These are phyloP conservation scores for Syngnathus typhle DNA, from an alignment of 2,113 vertebrate species.

Conservation along the genomic window DNA sequence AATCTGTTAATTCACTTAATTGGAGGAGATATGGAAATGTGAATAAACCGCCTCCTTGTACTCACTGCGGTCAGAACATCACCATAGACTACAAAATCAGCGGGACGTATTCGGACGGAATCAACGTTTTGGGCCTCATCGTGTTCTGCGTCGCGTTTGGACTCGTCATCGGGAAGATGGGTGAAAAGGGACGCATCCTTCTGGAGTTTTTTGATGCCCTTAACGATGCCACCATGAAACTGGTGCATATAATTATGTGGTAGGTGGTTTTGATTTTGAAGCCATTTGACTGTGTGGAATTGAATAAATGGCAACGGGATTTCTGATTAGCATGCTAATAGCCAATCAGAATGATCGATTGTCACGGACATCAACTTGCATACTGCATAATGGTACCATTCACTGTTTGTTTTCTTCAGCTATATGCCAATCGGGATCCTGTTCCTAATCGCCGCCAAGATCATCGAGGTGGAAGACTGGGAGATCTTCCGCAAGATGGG, in stretches of 20 bases:
- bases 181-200: conserved; percentile 86
- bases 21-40: no score
- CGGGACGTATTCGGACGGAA: conserved; percentile 83
- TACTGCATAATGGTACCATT: not conserved
- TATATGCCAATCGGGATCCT: conserved; percentile 95
- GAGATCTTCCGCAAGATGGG: conserved; percentile 96
- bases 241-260: conserved; percentile 98
- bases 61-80: conserved; percentile 72
- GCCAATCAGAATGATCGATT: no score
- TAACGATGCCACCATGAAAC: conserved; percentile 93
- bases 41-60: no score
- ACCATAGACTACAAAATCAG: conserved; percentile 84
- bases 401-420: conserved; percentile 64
- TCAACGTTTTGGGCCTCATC: conserved; percentile 91
- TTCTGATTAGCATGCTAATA: no score
- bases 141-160: conserved; percentile 94
- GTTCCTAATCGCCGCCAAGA: conserved; percentile 96
- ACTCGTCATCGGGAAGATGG: conserved; percentile 94
- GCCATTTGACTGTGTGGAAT: not conserved
- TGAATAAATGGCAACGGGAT: no score
- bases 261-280: conserved; percentile 59
- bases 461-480: conserved; percentile 97
- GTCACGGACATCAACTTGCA: no score
- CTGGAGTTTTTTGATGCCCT: conserved; percentile 95
- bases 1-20: no score